Evolutionary conservation across 2,113 vertebrate genomes (phyloP).

Genomic region (Acanthochromis polyacanthus): DNA sequence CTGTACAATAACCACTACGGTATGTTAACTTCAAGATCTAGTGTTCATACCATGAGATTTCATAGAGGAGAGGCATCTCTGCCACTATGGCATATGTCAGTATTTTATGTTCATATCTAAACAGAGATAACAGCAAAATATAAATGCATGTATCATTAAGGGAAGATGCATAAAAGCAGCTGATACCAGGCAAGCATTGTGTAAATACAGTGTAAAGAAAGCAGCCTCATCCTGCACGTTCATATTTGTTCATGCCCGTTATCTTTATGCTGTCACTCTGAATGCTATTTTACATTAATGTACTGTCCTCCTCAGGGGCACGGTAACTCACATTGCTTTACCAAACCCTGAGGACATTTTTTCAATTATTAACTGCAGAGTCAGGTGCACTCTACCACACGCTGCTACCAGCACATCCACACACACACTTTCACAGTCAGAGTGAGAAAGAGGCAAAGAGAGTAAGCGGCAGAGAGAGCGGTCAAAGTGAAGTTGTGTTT

Average conservation of each 20-base stretch:
- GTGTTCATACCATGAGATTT: background rate
- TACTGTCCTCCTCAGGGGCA: slow-evolving; percentile 23
- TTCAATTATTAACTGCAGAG: slow-evolving; percentile 59
- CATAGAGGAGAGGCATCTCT: background rate
- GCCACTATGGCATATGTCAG: background rate
- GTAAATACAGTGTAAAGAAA: background rate
- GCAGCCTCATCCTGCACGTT: background rate
- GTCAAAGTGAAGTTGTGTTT: background rate
- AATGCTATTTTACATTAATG: slow-evolving; percentile 44
- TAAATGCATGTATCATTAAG: background rate
- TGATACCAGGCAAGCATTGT: background rate
- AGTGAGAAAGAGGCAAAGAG: background rate
- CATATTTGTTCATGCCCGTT: background rate
- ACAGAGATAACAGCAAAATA: background rate
- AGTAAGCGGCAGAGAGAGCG: background rate
- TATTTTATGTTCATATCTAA: background rate
- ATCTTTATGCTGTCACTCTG: slow-evolving; percentile 1
- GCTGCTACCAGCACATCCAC: background rate
- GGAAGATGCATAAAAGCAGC: background rate
- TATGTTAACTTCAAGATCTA: background rate
- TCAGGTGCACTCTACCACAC: background rate
- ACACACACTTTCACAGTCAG: slow-evolving; percentile 17
- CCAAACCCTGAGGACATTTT: slow-evolving; percentile 45
- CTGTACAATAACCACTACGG: background rate
- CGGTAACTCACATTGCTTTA: slow-evolving; percentile 40